Percentiles rank a stretch among this genome's conserved stretches.
phyloP scores from a whole-genome alignment of 2,797 vertebrate species.

The Poeciliopsis gracilis region DNA sequence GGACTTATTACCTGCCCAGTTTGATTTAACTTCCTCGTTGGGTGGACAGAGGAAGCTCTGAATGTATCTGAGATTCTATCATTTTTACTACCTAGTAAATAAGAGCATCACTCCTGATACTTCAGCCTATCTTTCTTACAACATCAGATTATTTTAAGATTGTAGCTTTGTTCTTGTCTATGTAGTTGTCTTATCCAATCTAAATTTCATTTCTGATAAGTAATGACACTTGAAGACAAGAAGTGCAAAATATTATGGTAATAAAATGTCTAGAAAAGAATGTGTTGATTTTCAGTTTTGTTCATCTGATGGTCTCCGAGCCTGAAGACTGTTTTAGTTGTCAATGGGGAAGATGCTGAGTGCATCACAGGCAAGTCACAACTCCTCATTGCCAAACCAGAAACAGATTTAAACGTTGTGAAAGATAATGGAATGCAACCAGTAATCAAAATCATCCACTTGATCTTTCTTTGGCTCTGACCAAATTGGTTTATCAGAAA shows the following conservation, averaged over 20 bases:
- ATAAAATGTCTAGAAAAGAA: neutral
- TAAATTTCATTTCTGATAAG: neutral
- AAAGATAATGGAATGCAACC: neutral
- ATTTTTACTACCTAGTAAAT: constrained; percentile 49
- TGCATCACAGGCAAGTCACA: neutral
- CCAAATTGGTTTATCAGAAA: neutral
- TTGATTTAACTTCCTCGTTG: constrained; percentile 21
- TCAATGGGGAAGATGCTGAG: neutral
- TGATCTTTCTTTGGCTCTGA: neutral
- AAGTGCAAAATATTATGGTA: neutral
- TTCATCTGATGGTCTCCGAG: neutral
- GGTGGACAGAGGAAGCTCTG: constrained; percentile 7
- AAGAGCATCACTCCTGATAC: constrained; percentile 26
- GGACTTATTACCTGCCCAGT: constrained; percentile 26
- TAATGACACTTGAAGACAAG: neutral
- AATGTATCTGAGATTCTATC: constrained; percentile 38
- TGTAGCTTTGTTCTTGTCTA: neutral
- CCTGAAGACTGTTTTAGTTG: neutral
- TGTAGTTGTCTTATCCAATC: neutral
- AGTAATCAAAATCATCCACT: neutral
- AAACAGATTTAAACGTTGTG: neutral
- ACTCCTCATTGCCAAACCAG: neutral
- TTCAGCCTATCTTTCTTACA: constrained; percentile 14
- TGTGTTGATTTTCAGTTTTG: neutral
- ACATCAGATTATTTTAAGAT: constrained; percentile 11